Evolutionary conservation across 2,888 invertebrate genomes (phyloP).

Genomic region (Hipparchia sbordonii): DNA sequence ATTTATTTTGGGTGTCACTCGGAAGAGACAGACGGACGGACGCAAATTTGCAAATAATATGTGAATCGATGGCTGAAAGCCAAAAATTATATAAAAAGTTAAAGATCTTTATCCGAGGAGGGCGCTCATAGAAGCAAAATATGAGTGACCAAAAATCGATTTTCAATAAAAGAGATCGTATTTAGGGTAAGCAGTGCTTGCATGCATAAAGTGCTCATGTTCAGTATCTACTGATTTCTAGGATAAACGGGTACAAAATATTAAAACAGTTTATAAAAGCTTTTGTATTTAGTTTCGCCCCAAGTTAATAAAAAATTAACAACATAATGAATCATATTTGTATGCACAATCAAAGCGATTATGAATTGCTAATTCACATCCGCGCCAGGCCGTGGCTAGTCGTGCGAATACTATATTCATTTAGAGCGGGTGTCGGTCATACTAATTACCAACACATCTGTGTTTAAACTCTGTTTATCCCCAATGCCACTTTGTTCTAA

Average conservation of each 20-base stretch:
- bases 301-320: constrained; percentile 1
- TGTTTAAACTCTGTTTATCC: constrained; percentile 36
- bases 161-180: too few relatives aligned
- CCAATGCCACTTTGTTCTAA: constrained; percentile 12
- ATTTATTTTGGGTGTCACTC: too few relatives aligned
- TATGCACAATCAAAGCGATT: constrained; percentile 41
- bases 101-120: too few relatives aligned
- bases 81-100: too few relatives aligned
- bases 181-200: not conserved
- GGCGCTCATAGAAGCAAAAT: too few relatives aligned
- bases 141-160: too few relatives aligned
- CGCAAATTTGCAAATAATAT: too few relatives aligned
- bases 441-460: constrained; percentile 40
- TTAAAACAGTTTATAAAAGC: not conserved
- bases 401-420: constrained; percentile 40
- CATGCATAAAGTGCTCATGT: not conserved
- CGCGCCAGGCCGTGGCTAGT: constrained; percentile 32
- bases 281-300: constrained; percentile 11
- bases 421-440: constrained; percentile 40
- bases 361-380: constrained; percentile 46
- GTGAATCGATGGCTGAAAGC: too few relatives aligned
- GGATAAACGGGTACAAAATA: not conserved
- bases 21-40: too few relatives aligned
- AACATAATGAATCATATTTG: constrained; percentile 41
- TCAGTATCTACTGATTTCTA: not conserved